Evolutionary conservation across 2,888 invertebrate species (phyloP), one percentile per base, ranked within the genome.

Genomic region (Platynereis dumerilii): DNA sequence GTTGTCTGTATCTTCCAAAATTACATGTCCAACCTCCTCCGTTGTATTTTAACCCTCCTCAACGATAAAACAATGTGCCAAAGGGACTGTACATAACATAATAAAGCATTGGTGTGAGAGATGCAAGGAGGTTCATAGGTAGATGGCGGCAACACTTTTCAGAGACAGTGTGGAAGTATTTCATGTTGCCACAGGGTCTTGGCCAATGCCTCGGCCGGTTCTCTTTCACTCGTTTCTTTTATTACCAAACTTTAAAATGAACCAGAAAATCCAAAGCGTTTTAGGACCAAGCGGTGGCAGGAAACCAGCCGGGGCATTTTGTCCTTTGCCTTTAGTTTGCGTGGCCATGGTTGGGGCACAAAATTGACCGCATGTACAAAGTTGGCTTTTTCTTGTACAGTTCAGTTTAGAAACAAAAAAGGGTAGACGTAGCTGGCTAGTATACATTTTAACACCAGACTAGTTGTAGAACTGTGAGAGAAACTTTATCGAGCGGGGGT

Each of bases 321-420:
- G 22, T n/a, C 48, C n/a, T 22, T 22, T n/a, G 20, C 48, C 48
- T 22, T 22, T 20, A 22, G 17, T 22, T 55, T 55, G 55, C 55
- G 55, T 55, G 55, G 55, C 55, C 55, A 55, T 55, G 55, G 55
- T 55, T 17, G 55, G 17, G 17, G 15, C 55, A 22, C 48, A 20
- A n/a, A 48, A 20, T 48, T 48, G 20, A 48, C 48, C 22, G 48
- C 48, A 20, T 48, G 48, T 48, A 48, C 22, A 48, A n/a, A 48
- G 48, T 22, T 20, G 48, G 48, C 48, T 48, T 48, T n/a, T 48
- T 48, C n/a, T 48, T 48, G 22, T 48, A n/a, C n/a, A 22, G 22
- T 48, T 48, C n/a, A 20, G n/a, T n/a, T 48, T 20, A n/a, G 22
- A 48, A 48, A 22, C 20, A 48, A 22, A 20, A 48, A 22, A 48